A percentile compares a stretch with the other conserved stretches of the same genome.
Conservation (phyloP, 2,888 invertebrate genomes). For the Ischnus inquisitorius region DNA sequence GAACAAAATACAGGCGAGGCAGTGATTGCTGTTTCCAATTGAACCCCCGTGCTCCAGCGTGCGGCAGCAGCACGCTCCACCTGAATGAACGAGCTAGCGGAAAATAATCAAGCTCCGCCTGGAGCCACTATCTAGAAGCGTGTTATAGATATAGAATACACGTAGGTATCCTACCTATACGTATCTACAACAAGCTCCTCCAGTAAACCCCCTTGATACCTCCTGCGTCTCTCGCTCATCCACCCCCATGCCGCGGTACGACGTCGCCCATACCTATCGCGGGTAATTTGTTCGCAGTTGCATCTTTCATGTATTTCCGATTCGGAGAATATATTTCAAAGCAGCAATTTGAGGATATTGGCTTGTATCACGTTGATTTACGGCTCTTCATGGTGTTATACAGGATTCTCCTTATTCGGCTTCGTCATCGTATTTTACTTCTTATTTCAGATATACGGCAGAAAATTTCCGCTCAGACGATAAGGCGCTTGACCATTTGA, state of each 20-base stretch:
- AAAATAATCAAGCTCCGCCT: conserved; percentile 85
- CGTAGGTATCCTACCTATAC: conserved; percentile 72
- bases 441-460: neutral
- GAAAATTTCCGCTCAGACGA: neutral
- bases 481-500: neutral
- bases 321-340: neutral
- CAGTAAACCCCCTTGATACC: conserved; percentile 69
- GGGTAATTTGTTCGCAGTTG: conserved; percentile 49
- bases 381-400: neutral
- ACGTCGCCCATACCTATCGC: conserved; percentile 39
- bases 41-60: conserved; percentile 80
- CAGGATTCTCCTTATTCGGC: neutral
- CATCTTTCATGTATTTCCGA: conserved; percentile 44
- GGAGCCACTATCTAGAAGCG: conserved; percentile 82
- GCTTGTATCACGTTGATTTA: neutral
- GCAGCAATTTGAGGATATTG: neutral
- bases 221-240: conserved; percentile 50
- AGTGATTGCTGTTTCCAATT: conserved; percentile 86
- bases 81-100: conserved; percentile 85
- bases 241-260: conserved; percentile 48
- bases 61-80: conserved; percentile 82
- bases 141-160: conserved; percentile 64
- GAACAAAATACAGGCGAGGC: conserved; percentile 85
- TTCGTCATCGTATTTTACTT: neutral
- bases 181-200: conserved; percentile 69